Evolutionary conservation across 2,113 vertebrate genomes (phyloP), one percentile per base, ranked within the genome.

Genomic region (Hymenochirus boettgeri): DNA sequence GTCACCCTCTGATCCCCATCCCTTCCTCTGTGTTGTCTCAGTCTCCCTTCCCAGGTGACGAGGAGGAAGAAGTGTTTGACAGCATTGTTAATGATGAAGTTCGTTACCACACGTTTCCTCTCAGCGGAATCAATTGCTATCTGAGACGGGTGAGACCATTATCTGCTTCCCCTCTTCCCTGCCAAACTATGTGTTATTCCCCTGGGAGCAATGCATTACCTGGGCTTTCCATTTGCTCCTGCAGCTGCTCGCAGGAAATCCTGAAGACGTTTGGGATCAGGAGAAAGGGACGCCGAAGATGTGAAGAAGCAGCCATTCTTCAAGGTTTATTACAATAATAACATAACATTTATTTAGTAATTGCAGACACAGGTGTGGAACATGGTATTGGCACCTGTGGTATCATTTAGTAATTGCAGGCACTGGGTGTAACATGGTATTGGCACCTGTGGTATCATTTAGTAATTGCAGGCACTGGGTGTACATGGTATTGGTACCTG

Each of bases 21-120:
- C 25, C 7, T n/a, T 26, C 29, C 31, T 19, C 13, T 18, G 51
- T 12, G 24, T 31, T 42, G 23, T 69, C 26, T 15, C 77, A 93
- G 92, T 94, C 91, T 62, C 92, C 91, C 0, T 94, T 94, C 73
- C 92, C 92, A 17, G 92, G 92, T 37, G 91, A 94, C 1, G 91
- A 94, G 3, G 92, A 94, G 69, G 92, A 94, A 73, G 92, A 94
- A 74, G 92, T 94, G 2, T 94, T 94, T 42, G 92, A 93, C 83
- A 93, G 92, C 75, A 94, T 94, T 0, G 91, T 94, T 63, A 94
- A 94, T 1, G 92, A 94, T 2, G 92, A 94, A 74, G 92, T 94
- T 17, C 91, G 91, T 10, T 93, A 94, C 72, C 91, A n/a, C 92
- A 0, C 86, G 91, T 11, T 94, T 92, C 77, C 89, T 94, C 50